Percentiles rank a stretch among this genome's conserved stretches.
Evolutionary conservation across 2,888 invertebrate species (phyloP).

Genomic region (Lamellibrachia satsuma): DNA sequence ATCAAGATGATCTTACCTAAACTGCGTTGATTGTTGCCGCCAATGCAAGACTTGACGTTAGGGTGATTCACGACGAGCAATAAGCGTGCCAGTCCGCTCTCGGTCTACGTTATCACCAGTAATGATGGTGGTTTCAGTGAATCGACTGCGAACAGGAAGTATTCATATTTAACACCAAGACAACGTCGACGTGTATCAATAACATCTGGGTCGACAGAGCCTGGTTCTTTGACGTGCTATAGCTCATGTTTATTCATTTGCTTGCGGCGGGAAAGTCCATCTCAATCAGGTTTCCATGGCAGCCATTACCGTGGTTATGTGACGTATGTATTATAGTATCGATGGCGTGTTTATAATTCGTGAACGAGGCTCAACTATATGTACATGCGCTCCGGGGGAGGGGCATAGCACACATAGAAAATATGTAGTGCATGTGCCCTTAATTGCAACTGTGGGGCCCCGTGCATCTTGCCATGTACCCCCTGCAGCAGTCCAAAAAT

Average conservation of each 20-base stretch:
- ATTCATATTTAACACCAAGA: neutral
- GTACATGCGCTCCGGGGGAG: no score
- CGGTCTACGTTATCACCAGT: neutral
- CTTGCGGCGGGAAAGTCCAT: neutral
- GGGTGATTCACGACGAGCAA: no score
- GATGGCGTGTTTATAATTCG: no score
- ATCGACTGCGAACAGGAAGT: neutral
- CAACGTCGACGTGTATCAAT: neutral
- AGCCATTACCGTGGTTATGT: neutral
- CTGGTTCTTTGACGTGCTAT: neutral
- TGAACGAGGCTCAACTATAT: no score
- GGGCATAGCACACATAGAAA: no score
- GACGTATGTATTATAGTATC: no score
- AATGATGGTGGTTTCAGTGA: neutral
- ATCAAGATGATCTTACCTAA: neutral
- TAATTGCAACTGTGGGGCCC: no score
- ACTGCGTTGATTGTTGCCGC: neutral
- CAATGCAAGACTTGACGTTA: no score
- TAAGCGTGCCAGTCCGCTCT: neutral
- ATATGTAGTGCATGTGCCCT: no score
- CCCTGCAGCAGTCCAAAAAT: no score
- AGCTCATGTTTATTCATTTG: neutral
- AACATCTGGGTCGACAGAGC: neutral
- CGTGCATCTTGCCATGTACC: no score
- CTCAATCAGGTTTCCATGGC: neutral